Evolutionary conservation across 92 coral and sea anemone genomes (phyloP), one percentile per base, ranked within the genome.

Genomic region (Porites lobata): DNA sequence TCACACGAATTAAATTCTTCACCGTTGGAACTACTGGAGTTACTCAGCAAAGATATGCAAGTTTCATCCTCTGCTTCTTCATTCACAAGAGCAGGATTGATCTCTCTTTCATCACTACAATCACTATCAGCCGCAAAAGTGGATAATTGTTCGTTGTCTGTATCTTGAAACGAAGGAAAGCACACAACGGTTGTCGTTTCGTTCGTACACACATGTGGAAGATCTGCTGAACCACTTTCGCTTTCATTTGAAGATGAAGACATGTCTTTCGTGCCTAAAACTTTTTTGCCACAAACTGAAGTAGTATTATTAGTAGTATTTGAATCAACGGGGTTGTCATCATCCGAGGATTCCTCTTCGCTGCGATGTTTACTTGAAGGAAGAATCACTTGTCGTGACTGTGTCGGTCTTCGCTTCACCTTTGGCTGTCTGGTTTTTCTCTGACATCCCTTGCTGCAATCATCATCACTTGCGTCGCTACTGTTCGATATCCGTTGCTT

Each of bases 171-270:
- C 9, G 73, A 65, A 38, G 38, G 84, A 79, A 74, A 79, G 17
- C 13, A 12, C 84, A 19, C 11, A 79, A 64, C 74, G 20, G 13
- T 47, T 51, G 84, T 43, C 21, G 50, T 26, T 65, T 64, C 50
- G 61, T 79, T 77, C 38, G 50, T 43, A 78, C 38, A 15, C 62
- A 64, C 57, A 79, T 64, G 38, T 79, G 84, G 84, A 79, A 65
- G 84, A 79, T 79, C 64, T 79, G 59, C 74, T 17, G 65, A 32
- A 79, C 84, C 84, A 79, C 84, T 79, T 79, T 79, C 74, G 18
- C 84, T 79, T 64, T 64, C 84, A 79, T 79, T 79, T 17, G 72
- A 79, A 79, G 84, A 79, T 66, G 75, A 13, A 66, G 26, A 79
- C 84, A 18, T 50, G 6, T 64, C 61, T 79, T 79, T 22, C 8